Evolutionary conservation across 2,113 vertebrate species (phyloP), one percentile per base, ranked within the genome.

Genomic region (Apaloderma vittatum): DNA sequence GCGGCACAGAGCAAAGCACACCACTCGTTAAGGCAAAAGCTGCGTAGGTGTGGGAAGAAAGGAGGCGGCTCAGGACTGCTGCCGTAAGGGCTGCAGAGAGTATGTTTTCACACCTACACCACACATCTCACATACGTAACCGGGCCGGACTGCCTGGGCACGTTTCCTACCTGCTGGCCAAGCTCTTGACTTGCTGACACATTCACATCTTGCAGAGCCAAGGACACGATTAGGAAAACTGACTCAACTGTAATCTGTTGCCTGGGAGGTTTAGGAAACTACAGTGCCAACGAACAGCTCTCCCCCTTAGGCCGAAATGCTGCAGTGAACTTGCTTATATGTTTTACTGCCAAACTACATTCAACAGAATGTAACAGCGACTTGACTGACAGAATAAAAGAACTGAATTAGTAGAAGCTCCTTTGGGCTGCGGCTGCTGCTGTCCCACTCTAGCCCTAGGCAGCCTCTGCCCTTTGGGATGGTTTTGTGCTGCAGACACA

Each of bases 91-190:
- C 30, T 27, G 19, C 0, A 0, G 49, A 49, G 34, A 13, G 37
- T 5, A 32, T 12, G 37, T 81, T 62, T 92, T 73, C 66, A 68
- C 84, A 80, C 58, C 71, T 24, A 58, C 66, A 22, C 15, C 70
- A 20, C 19, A 12, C 2, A 21, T 17, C 30, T 1, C 5, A 36
- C 3, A 16, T 4, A 37, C 5, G 24, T 66, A 37, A 65, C 21
- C 3, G 36, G 29, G 51, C 30, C 0, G 2, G 43, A 11, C 2
- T 72, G 87, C 3, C 80, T 1, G 0, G 74, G 36, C 73, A n/a
- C 3, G 45, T n/a, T 85, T 58, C 26, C 90, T 73, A 87, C 58
- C 13, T 2, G 11, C 54, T 37, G 82, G 61, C 58, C 76, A 84
- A 88, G 65, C 30, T 24, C 75, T 10, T 49, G 32, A 0, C 37